These are phyloP conservation scores for Drosophila auraria DNA, from an alignment of 1,140 invertebrate genomes.

Conservation along the genomic window DNA sequence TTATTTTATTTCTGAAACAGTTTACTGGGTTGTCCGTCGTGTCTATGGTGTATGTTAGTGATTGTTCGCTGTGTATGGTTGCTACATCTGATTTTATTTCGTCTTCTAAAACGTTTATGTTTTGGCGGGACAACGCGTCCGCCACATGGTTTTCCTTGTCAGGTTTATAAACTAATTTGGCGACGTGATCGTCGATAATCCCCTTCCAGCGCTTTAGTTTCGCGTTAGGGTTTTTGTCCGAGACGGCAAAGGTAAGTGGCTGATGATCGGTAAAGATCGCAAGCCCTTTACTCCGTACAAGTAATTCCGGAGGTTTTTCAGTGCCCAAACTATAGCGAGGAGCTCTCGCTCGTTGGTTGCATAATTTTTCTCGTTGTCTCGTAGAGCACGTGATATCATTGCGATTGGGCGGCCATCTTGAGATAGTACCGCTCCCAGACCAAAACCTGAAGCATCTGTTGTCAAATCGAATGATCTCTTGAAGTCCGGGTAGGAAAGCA, in stretches of 20 bases:
- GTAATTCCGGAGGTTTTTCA: too few relatives aligned
- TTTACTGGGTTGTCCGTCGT: conserved; percentile 6
- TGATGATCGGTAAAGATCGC: background rate
- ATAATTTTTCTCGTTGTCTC: too few relatives aligned
- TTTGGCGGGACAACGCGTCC: background rate
- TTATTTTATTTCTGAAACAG: conserved; percentile 4
- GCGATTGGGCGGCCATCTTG: too few relatives aligned
- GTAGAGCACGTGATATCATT: too few relatives aligned
- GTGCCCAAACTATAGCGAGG: too few relatives aligned
- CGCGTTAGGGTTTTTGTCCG: background rate
- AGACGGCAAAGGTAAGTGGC: background rate
- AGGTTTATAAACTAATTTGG: background rate
- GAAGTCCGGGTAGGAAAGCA: too few relatives aligned
- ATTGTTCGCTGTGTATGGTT: too few relatives aligned
- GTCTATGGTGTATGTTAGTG: background rate
- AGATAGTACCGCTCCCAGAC: too few relatives aligned
- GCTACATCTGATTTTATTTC: too few relatives aligned
- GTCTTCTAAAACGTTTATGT: background rate
- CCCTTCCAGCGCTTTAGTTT: background rate
- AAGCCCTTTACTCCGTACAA: background rate
- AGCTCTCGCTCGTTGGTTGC: too few relatives aligned
- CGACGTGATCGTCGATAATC: background rate
- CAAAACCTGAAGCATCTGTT: too few relatives aligned
- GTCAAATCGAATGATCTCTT: too few relatives aligned
- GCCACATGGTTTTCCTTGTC: background rate